Percentiles rank a stretch among this genome's conserved stretches.
These are phyloP conservation scores for Drosophila teissieri DNA, from an alignment of 1,140 invertebrate genomes.

Conservation along the genomic window DNA sequence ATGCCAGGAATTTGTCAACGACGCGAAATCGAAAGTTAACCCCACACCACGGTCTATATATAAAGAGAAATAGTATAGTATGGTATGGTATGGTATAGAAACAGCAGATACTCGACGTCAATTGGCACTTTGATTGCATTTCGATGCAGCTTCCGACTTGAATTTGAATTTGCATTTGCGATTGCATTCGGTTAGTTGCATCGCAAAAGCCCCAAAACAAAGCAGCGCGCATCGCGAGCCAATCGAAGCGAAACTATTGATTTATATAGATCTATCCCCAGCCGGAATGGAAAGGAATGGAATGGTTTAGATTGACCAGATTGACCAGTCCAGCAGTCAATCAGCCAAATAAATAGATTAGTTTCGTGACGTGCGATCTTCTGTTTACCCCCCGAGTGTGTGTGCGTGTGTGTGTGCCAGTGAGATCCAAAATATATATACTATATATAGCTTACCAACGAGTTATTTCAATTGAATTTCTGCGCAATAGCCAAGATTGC, in stretches of 20 bases:
- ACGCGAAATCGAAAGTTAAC: slow-evolving; percentile 69
- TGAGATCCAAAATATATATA: slow-evolving; percentile 29
- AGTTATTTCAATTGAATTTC: slow-evolving; percentile 31
- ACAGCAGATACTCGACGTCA: slow-evolving; percentile 44
- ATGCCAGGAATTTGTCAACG: slow-evolving; percentile 74
- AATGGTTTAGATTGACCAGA: slow-evolving; percentile 31
- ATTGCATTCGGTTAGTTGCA: slow-evolving; percentile 72
- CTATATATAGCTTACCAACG: slow-evolving; percentile 47
- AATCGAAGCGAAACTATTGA: slow-evolving; percentile 72
- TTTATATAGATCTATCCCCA: slow-evolving; percentile 55
- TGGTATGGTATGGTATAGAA: slow-evolving; percentile 21
- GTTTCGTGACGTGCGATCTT: slow-evolving; percentile 67
- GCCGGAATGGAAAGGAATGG: slow-evolving; percentile 39
- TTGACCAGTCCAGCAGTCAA: slow-evolving; percentile 54
- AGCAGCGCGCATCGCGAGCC: slow-evolving; percentile 44
- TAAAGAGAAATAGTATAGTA: slow-evolving; percentile 16
- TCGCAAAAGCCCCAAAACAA: slow-evolving; percentile 69
- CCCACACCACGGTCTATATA: not conserved
- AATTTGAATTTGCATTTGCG: slow-evolving; percentile 41
- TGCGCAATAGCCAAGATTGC: slow-evolving; percentile 39
- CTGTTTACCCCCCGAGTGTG: slow-evolving; percentile 7
- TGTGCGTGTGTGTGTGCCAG: slow-evolving; percentile 21
- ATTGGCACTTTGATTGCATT: slow-evolving; percentile 76
- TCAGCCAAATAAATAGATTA: slow-evolving; percentile 79
- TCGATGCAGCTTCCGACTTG: slow-evolving; percentile 60